Base-by-base conservation (phyloP, 1,140 invertebrate species). In the Cotesia typhae region DNA sequence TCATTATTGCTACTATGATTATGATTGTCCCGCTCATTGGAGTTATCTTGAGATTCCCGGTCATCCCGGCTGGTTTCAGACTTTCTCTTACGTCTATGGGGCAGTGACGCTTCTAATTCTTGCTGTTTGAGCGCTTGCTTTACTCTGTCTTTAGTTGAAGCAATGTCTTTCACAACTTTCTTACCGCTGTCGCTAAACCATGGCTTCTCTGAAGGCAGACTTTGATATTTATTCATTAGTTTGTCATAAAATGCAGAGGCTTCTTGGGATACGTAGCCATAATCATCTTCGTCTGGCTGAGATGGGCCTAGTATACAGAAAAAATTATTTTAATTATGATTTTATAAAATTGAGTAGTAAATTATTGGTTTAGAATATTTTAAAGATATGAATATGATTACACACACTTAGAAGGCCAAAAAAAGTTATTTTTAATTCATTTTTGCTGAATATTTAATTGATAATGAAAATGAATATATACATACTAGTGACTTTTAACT, bases 201-300 rank as follows among this genome's bases (percentile, higher is more conserved):
- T 35, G 83, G 79, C 69, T 90, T 89, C 78, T 92, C 90, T 65
- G 91, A 89, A 47, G 92, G 92, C 74, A 91, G 85, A 79, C 88
- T 91, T 75, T 89, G 92, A 75, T 94, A 95, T 82, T 95, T 95
- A 70, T 93, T 91, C 88, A 96, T 94, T 84, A 96, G 91, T 82
- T 94, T 93, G 73, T 92, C 90, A 84, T 95, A 95, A 74, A 94
- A 90, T 37, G 91, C 92, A 67, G 92, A 90, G 0, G 94, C 93
- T 82, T 92, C 92, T 77, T 92, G 92, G 0, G 94, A 96, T 12
- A 93, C 93, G 81, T 95, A 96, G 4, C 95, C 93, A 82, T 96
- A 96, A 81, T 96, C 95, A 88, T 96, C 95, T 83, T 95, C 94
- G 80, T 96, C 94, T 0, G 93, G 93, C 78, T 95, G 94, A n/a